Evolutionary conservation across 2,888 invertebrate genomes (phyloP).

Genomic region (Sphaerophoria rueppellii): DNA sequence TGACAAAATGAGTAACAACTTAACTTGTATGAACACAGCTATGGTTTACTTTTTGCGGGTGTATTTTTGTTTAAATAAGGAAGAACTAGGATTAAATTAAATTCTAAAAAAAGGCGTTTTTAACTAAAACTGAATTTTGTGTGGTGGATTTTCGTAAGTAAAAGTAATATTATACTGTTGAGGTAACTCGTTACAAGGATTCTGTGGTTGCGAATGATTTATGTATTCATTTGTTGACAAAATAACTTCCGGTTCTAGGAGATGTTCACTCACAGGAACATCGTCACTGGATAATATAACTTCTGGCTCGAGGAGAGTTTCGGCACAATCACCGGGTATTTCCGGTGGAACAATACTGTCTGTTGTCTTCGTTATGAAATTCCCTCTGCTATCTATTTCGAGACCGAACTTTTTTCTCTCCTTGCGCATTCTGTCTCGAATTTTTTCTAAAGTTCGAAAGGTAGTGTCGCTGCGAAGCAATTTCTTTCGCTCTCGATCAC

Average conservation of each 20-base stretch:
- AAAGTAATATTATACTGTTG: constrained; percentile 39
- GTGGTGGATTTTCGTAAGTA: constrained; percentile 13
- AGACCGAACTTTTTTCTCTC: constrained; percentile 77
- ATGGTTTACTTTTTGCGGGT: constrained; percentile 10
- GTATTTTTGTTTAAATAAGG: not conserved
- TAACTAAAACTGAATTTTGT: constrained; percentile 17
- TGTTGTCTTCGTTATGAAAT: constrained; percentile 44
- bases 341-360: constrained; percentile 78
- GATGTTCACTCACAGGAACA: constrained; percentile 75
- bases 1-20: constrained; percentile 39
- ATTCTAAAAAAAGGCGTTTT: not conserved
- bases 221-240: constrained; percentile 40
- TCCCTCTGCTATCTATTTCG: constrained; percentile 15
- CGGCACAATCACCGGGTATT: constrained; percentile 74
- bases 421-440: constrained; percentile 80
- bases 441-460: constrained; percentile 79
- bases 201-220: constrained; percentile 56
- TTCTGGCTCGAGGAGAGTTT: constrained; percentile 77
- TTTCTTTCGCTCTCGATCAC: constrained; percentile 80
- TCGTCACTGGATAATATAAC: constrained; percentile 27
- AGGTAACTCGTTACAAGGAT: constrained; percentile 50
- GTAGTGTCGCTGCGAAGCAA: constrained; percentile 80
- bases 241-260: constrained; percentile 75
- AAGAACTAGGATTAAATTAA: not conserved
- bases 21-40: constrained; percentile 62